These are phyloP conservation scores for Sebastes glaucus DNA, from an alignment of 2,797 vertebrate genomes.

Conservation along the genomic window DNA sequence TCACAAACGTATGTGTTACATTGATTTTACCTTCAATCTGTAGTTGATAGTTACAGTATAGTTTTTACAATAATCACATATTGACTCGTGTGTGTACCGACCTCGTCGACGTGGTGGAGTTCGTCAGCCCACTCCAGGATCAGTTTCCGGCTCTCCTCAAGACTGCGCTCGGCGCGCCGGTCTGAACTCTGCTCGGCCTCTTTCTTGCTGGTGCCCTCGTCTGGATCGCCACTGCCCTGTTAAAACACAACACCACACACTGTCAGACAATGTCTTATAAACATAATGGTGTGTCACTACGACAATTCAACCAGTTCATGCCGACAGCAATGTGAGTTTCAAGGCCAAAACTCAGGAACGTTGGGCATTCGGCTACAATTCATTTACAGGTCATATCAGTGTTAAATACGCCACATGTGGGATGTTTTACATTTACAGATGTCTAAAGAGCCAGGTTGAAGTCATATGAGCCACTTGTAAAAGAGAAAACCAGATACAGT, in stretches of 20 bases:
- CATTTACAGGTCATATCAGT: background rate
- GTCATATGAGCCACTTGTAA: background rate
- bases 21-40: background rate
- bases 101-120: constrained; percentile 76
- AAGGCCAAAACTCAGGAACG: background rate
- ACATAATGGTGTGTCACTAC: background rate
- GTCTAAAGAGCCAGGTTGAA: background rate
- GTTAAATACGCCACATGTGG: no score
- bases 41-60: background rate
- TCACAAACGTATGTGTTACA: background rate
- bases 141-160: constrained; percentile 81
- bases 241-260: constrained; percentile 6
- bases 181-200: constrained; percentile 24
- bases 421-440: background rate
- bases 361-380: background rate
- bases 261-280: background rate
- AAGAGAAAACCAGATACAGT: background rate
- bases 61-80: background rate
- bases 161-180: constrained; percentile 61
- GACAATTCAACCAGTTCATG: background rate
- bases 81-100: background rate
- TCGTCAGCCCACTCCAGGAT: constrained; percentile 83
- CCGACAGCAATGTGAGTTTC: background rate
- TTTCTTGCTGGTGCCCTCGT: constrained; percentile 24
- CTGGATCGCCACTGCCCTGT: constrained; percentile 17